Evolutionary conservation across 2,888 invertebrate species (phyloP), one percentile per base, ranked within the genome.

Genomic region (Frankliniella intonsa): DNA sequence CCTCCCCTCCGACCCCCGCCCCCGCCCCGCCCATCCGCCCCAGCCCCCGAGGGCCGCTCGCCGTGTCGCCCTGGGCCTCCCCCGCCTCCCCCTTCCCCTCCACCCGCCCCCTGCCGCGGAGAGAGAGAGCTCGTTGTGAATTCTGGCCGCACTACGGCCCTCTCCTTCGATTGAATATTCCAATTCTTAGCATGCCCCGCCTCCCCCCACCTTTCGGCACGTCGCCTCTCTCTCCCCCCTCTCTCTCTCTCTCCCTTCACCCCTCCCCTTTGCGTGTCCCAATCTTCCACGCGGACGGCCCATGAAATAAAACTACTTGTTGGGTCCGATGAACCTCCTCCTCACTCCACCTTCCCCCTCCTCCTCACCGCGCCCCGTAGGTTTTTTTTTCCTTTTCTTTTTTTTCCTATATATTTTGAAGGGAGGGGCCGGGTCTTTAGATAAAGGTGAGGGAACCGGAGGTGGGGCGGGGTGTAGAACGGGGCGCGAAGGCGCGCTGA

Each of bases 141-240:
- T 76, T 76, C 69, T 76, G 69, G 69, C 69, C 69, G 69, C 69
- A 76, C 69, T 76, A 25, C 69, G 69, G 69, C 69, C 69, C 69
- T 76, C 69, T 76, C 69, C 69, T 76, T 76, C 69, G 69, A 76
- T 76, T 76, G 69, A 76, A 76, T 76, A 76, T 76, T 76, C 69
- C 69, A 76, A 76, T 76, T 76, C 69, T 76, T 76, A 76, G 69
- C 69, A 76, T 76, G 69, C 69, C 69, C 69, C 69, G 22, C 25
- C 69, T 25, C 9, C 69, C 22, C 69, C 25, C 25, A 25, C 69
- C 69, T 76, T 76, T 76, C 69, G 69, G 69, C 69, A 76, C 69
- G 69, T 76, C 69, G 55, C 12, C 55, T 14, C 55, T 19, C 55
- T 12, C 55, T 55, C 55, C 17, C 55, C 22, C 69, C 22, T 25